Conservation (phyloP, 2,888 invertebrate genomes). For the Syrphus vitripennis region DNA sequence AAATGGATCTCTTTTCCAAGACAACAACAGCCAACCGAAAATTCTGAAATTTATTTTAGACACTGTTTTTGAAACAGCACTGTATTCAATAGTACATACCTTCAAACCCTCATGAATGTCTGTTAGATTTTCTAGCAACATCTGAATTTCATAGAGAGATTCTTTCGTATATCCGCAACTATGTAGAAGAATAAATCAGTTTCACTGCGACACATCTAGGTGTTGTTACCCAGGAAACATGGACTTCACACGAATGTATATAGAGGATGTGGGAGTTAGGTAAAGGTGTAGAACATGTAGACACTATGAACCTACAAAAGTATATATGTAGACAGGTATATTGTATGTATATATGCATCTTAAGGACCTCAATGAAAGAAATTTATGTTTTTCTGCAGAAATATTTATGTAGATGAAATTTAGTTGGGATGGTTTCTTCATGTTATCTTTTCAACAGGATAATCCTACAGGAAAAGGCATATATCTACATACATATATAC, state of each 20-base stretch:
- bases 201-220: background rate
- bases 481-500: background rate
- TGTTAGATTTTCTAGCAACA: background rate
- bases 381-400: conserved; percentile 2
- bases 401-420: conserved; percentile 17
- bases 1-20: too few species aligned
- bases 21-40: too few species aligned
- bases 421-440: background rate
- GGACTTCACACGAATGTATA: background rate
- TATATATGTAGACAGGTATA: background rate
- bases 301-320: background rate
- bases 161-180: conserved; percentile 6
- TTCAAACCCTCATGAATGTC: background rate
- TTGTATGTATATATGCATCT: background rate
- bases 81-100: background rate
- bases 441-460: conserved; percentile 43
- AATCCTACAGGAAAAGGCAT: background rate
- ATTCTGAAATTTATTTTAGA: too few species aligned
- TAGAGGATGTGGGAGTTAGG: background rate
- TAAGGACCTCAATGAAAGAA: background rate
- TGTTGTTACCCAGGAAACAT: conserved; percentile 7
- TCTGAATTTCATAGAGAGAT: background rate
- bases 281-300: background rate
- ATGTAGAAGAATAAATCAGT: conserved; percentile 2
- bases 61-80: background rate